Percentiles rank a stretch among this genome's conserved stretches.
Conservation (phyloP, 1,140 invertebrate genomes). For the Leptonema lineaticorne region DNA sequence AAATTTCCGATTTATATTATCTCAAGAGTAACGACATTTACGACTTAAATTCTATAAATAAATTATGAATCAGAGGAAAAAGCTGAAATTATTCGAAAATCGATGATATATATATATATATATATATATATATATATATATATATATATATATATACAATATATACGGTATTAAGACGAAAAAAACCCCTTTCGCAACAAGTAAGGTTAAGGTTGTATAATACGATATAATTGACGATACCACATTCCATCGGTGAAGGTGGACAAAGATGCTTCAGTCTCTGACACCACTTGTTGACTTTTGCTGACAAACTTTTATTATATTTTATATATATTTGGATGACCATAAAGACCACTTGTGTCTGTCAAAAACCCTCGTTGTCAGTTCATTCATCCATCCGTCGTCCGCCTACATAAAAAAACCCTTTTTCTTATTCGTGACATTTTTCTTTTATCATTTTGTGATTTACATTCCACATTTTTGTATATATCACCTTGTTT, state of each 20-base stretch:
- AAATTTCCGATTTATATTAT: too few relatives aligned
- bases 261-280: not conserved
- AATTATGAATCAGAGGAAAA: not conserved
- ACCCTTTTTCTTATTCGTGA: too few relatives aligned
- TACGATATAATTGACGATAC: not conserved
- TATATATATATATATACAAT: too few relatives aligned
- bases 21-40: too few relatives aligned
- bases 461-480: too few relatives aligned
- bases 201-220: too few relatives aligned
- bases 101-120: not conserved
- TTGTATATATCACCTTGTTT: too few relatives aligned
- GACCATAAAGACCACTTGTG: conserved; percentile 13
- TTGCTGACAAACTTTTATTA: not conserved
- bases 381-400: not conserved
- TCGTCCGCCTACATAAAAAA: not conserved
- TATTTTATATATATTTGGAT: not conserved
- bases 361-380: conserved; percentile 1
- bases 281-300: not conserved
- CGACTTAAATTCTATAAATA: too few relatives aligned
- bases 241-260: not conserved
- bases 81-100: not conserved
- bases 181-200: not conserved
- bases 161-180: too few relatives aligned
- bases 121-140: too few relatives aligned
- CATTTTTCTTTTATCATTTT: too few relatives aligned